Base-by-base conservation (phyloP, 2,113 vertebrate species). In the Gobius niger region DNA sequence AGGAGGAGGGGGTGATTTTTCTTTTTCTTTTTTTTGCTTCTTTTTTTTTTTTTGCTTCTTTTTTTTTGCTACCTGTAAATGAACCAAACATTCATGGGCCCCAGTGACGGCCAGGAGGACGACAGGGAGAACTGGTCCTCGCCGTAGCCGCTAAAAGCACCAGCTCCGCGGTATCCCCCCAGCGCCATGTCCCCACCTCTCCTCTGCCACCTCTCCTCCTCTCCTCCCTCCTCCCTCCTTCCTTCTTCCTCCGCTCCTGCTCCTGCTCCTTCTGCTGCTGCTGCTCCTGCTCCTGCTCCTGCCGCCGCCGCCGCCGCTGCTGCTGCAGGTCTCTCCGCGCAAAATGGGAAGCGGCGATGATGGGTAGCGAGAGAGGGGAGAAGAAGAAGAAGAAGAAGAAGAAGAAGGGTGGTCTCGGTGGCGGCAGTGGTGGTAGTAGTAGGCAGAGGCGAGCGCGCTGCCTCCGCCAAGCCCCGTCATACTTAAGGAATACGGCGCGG, bases 41-140 rank as follows among this genome's bases (percentile, higher is more conserved):
- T 34, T 34, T 34, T 34, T 34, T 34, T 34, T 34, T 34, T 34
- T 34, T 34, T 34, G 24, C 24, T 34, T 24, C 24, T 34, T 34
- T 34, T 34, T 34, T 34, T 40, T 34, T 70, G 82, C 82, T 96
- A 96, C 95, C 95, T 96, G 95, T 96, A 96, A 90, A 96, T 96
- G 92, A 96, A 96, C 95, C 95, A 96, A 91, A 96, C 90, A 90
- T 94, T 93, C 91, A 93, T 89, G 85, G 95, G 95, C 87, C 94
- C 94, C 84, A 96, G 90, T 82, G 93, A 94, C 65, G 95, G 95
- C 95, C 95, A 96, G 90, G 94, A 95, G 89, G 95, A 95, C 86
- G 95, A 96, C 85, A 95, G 93, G 88, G 92, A 91, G 88, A 90
- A 83, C 91, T 91, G 90, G 88, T 94, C 91, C 87, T 91, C 91